Evolutionary conservation across 2,797 vertebrate genomes (phyloP), one percentile per base, ranked within the genome.

Genomic region (Acanthurus lineatus): DNA sequence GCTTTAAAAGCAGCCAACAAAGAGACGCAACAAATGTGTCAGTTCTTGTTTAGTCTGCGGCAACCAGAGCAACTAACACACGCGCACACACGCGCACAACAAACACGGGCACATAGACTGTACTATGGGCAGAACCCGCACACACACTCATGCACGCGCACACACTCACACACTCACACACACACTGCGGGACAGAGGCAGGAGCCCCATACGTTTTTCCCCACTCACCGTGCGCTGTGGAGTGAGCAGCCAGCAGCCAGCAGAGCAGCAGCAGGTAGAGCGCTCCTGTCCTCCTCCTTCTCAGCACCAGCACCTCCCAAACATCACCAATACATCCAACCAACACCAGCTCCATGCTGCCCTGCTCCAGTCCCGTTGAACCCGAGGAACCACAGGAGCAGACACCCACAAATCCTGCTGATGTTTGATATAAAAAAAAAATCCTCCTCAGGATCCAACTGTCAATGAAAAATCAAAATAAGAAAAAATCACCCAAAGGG

Each of bases 211-310:
- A 35, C 5, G 3, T 15, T 47, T 48, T 15, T 17, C 5, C 16
- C 16, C 42, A 76, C 91, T 92, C 73, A 93, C 92, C 90, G 69
- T 75, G 86, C 58, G 72, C 87, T 49, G 65, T 19, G 72, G 47
- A 32, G 60, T 25, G 74, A 51, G 82, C 86, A 71, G 79, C 77
- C 81, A 92, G 79, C 56, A 91, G 71, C 70, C 88, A 83, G 86
- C 84, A 89, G 86, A 92, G 81, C 88, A 91, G 81, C 85, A 89
- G 89, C 90, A 91, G 86, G 88, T 84, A 64, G 51, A 76, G 42
- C 65, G 74, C 75, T 65, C 85, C 77, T 22, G 80, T 74, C 73
- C 60, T 77, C 76, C 74, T 66, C 58, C 67, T 86, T 73, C 74
- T 77, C 78, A 73, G 77, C 73, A 42, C 45, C 85, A 73, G 64